Percentiles rank a stretch among this genome's conserved stretches.
Conservation (phyloP, 2,888 invertebrate species). For the Glyphotaelius pellucidus region DNA sequence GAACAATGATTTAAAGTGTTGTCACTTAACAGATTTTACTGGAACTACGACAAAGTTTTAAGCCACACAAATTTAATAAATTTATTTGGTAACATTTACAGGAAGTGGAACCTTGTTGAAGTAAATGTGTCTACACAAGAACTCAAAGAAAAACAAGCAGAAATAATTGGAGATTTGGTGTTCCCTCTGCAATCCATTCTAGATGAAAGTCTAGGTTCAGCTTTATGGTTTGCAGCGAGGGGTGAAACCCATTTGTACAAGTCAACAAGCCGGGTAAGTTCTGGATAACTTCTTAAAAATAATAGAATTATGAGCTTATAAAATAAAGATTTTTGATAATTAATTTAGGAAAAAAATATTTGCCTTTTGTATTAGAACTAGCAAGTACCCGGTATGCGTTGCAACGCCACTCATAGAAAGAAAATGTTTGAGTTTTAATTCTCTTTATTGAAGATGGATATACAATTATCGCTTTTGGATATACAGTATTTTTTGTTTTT, state of each 20-base stretch:
- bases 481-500: no score
- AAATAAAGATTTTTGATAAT: neutral
- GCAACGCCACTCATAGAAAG: no score
- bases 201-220: slow-evolving; percentile 97
- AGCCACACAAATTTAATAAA: neutral
- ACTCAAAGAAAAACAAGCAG: slow-evolving; percentile 77
- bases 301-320: neutral
- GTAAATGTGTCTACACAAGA: slow-evolving; percentile 85
- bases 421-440: no score
- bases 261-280: slow-evolving; percentile 82
- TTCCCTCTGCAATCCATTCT: slow-evolving; percentile 91
- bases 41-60: neutral
- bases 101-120: slow-evolving; percentile 91
- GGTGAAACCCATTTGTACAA: slow-evolving; percentile 78
- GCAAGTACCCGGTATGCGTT: no score
- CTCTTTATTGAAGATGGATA: no score
- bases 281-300: neutral
- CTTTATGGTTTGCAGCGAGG: slow-evolving; percentile 96
- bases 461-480: no score
- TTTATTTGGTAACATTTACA: slow-evolving; percentile 67
- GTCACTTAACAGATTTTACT: no score
- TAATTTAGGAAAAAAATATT: no score
- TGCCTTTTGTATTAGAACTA: no score
- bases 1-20: no score
- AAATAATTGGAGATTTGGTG: slow-evolving; percentile 85